A percentile compares a stretch with the other conserved stretches of the same genome.
Evolutionary conservation across 2,113 vertebrate genomes (phyloP).

Genomic region (Galbula dea): DNA sequence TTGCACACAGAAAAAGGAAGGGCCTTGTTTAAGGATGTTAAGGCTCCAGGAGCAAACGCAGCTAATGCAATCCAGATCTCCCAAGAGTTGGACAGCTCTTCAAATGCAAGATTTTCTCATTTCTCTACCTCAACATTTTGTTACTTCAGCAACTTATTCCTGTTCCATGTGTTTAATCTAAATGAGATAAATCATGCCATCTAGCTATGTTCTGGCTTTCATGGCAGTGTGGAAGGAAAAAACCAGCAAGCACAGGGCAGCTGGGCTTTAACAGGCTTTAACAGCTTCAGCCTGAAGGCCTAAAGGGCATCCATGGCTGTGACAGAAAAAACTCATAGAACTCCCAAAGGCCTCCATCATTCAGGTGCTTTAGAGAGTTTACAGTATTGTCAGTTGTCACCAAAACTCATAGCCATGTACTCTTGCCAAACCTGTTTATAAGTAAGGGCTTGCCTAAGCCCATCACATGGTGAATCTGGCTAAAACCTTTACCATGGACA

Average conservation of each 20-base stretch:
- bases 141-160: background rate
- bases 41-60: background rate
- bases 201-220: background rate
- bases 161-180: background rate
- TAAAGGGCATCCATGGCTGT: background rate
- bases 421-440: background rate
- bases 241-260: background rate
- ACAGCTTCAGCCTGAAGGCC: background rate
- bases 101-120: background rate
- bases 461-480: background rate
- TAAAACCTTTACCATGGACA: background rate
- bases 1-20: accelerated
- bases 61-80: background rate
- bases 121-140: background rate
- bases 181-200: background rate
- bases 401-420: background rate
- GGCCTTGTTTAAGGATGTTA: background rate
- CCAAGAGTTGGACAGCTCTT: background rate
- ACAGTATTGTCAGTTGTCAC: background rate
- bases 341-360: background rate
- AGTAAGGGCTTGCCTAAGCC: background rate
- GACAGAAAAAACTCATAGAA: background rate
- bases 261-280: background rate
- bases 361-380: background rate
- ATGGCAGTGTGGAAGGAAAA: background rate